Evolutionary conservation across 2,888 invertebrate genomes (phyloP), one percentile per base, ranked within the genome.

Genomic region (Bombylius discolor): DNA sequence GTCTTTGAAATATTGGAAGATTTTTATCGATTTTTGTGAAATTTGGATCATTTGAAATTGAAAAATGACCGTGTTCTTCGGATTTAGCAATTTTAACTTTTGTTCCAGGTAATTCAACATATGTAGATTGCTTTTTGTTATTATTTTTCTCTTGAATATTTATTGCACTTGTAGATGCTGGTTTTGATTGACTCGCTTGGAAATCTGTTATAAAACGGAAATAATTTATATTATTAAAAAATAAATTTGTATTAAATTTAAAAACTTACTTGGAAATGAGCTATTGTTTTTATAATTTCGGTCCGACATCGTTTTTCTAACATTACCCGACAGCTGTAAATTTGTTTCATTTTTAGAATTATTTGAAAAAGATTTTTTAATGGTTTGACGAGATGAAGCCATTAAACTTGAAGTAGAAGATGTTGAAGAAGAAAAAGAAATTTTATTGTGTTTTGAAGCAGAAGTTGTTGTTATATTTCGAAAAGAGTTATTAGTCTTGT

Each of bases 21-120:
- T 13, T 46, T 13, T 46, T 46, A 14, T 46, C 23, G 23, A 23
- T 23, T 23, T 23, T 23, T 23, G 23, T 23, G 3, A 23, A 23
- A 23, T 23, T 23, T 2, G 56, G 56, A 52, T 59, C 55, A 47
- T 59, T 59, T 33, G 59, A 57, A 36, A 59, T 51, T 7, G 56
- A 49, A 45, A 53, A 59, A 23, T 55, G 55, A 36, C 54, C 57
- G 39, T 58, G 57, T 51, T 60, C 60, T 50, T 57, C 49, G 11
- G 60, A 60, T 57, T 60, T 60, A 3, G 60, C 58, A 33, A 60
- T 60, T 14, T 51, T 50, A 31, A 60, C 51, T 46, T 57, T 58
- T 33, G 60, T 60, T 32, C 58, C 60, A 9, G 60, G 60, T 36
- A 60, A 33, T 36, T 55, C 50, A 23, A 56, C 45, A 48, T 60